Evolutionary conservation across 2,888 invertebrate species (phyloP), one percentile per base, ranked within the genome.

Genomic region (Lochmaea capreae): DNA sequence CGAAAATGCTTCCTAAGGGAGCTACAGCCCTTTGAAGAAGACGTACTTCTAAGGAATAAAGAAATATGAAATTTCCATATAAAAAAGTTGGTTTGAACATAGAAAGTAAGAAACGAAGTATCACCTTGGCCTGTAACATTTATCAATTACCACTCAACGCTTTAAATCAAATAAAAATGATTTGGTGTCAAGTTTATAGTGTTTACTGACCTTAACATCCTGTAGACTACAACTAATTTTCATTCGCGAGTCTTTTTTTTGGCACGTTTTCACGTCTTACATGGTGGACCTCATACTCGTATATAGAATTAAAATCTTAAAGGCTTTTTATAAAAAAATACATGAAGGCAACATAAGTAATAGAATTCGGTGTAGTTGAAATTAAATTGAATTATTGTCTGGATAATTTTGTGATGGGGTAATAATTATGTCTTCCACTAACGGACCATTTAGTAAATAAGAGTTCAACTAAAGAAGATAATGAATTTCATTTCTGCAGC

Each of bases 161-260:
- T 65, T 59, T 68, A 18, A 63, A 16, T 39, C 58, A 52, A 52
- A 66, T 69, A 77, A 77, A 77, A 66, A 72, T 63, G 52, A 70
- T 75, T 77, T 75, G 58, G 77, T 77, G 77, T 77, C 77, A 77
- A 77, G 77, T 73, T 63, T 75, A 71, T 52, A 33, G 62, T 71
- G 73, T 72, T 73, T 67, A 65, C 68, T 73, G 75, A 77, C 77
- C 77, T 73, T 73, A 75, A 77, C 73, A 71, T 73, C 73, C 68
- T 71, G 58, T 57, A 58, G 16, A 68, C 67, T 57, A 68, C 66
- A 70, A 73, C 72, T 59, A 72, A 62, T 72, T 66, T 66, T 72
- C 66, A 42, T 65, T 71, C 22, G 42, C 3, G 18, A 22, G 12
- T 14, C 12, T 46, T 57, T 67, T 72, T 67, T 66, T 54, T 57